Evolutionary conservation across 2,113 vertebrate genomes (phyloP).

Genomic region (Brachionichthys hirsutus): DNA sequence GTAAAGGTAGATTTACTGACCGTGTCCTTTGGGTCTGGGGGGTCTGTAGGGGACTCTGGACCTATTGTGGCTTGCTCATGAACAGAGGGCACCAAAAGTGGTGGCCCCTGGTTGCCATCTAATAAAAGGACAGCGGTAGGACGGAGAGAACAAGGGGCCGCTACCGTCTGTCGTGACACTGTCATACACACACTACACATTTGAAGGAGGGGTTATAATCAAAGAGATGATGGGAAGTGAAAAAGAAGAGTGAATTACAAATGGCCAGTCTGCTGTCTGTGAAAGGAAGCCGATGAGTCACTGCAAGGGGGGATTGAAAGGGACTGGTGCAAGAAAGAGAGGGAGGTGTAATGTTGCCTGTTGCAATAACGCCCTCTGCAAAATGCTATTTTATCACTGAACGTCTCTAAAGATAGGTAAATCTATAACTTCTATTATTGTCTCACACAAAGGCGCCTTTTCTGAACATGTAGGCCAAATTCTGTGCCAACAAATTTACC

Average conservation of each 20-base stretch:
- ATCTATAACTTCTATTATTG: constrained; percentile 2
- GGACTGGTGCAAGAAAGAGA: constrained; percentile 8
- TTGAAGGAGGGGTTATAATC: constrained; percentile 4
- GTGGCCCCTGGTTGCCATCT: constrained; percentile 58
- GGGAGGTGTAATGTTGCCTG: neutral
- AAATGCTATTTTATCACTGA: neutral
- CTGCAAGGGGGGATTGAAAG: constrained; percentile 5
- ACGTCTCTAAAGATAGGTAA: neutral
- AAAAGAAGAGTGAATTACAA: constrained; percentile 56
- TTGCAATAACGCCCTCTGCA: constrained; percentile 1
- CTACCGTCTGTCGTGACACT: constrained; percentile 39
- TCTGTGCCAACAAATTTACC: constrained; percentile 16
- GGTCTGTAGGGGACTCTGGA: constrained; percentile 52
- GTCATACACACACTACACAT: constrained; percentile 47
- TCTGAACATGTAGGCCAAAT: constrained; percentile 28
- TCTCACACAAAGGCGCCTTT: constrained; percentile 29
- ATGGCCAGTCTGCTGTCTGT: constrained; percentile 37
- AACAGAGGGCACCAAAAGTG: constrained; percentile 36
- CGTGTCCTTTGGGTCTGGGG: constrained; percentile 60
- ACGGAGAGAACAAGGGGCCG: constrained; percentile 41
- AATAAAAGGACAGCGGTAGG: constrained; percentile 46
- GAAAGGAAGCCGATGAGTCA: constrained; percentile 27
- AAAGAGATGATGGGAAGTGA: constrained; percentile 36
- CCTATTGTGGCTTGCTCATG: constrained; percentile 52
- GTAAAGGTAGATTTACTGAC: constrained; percentile 60